Evolutionary conservation across 2,797 vertebrate genomes (phyloP), one percentile per base, ranked within the genome.

Genomic region (Mastacembelus armatus): DNA sequence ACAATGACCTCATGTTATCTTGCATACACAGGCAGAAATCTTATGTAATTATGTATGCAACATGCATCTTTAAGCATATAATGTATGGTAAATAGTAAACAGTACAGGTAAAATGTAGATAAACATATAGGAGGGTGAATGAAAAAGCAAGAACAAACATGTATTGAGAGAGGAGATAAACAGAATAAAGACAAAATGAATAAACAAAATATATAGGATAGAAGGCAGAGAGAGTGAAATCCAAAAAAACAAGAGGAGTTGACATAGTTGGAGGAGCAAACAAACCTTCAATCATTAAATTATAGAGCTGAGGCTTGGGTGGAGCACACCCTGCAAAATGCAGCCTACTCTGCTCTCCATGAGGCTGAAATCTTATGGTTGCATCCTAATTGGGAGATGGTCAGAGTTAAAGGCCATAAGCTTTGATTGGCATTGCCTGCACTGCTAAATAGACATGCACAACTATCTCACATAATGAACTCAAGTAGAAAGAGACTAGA

Each of bases 311-410:
- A 80, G 83, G 75, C 72, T 85, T 88, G 91, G 89, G 89, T 91
- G 90, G 91, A 91, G 88, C 79, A 71, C 85, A 47, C 70, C 77
- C 85, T 82, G 81, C 81, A 85, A 84, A 89, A 91, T 89, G 87
- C 82, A 84, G 86, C 74, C 86, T 84, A 56, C 81, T 78, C 57
- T 64, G 65, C 81, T 88, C 66, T 81, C 48, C 64, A 58, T 66
- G 77, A 84, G 82, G 80, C 84, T 78, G 62, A 83, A 88, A 61
- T 85, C 59, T 76, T 84, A 69, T 56, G 60, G 78, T 73, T 71
- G 57, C 77, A 83, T 89, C 87, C 80, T 92, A 92, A 92, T 92
- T 92, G 90, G 86, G 90, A 90, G 88, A 90, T 91, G 84, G 87
- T 89, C 89, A 89, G 82, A 80, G 81, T 85, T 83, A 81, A 85